Percentiles rank a stretch among this genome's conserved stretches.
phyloP scores from a whole-genome alignment of 1,140 invertebrate species.

The Conus ventricosus region DNA sequence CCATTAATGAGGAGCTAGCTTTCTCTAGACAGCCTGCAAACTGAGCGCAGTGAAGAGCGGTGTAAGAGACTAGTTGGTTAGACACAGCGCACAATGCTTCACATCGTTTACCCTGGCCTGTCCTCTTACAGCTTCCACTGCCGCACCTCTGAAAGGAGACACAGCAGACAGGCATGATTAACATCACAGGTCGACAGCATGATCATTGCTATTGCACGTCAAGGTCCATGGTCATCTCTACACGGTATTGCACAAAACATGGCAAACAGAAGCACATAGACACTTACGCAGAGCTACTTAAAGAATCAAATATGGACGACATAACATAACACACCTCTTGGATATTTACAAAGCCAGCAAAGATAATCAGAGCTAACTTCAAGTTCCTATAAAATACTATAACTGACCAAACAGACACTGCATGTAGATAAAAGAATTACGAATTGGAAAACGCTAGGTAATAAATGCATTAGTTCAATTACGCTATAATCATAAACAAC shows the following conservation, averaged over 20 bases:
- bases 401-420: too few relatives aligned
- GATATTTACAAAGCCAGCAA: background rate
- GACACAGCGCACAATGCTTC: background rate
- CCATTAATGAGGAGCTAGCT: background rate
- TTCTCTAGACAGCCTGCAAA: background rate
- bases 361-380: background rate
- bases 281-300: too few relatives aligned
- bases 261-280: background rate
- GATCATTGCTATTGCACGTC: background rate
- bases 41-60: background rate
- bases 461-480: background rate
- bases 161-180: background rate
- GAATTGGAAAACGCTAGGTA: too few relatives aligned
- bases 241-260: background rate
- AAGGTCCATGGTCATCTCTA: background rate
- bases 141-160: constrained; percentile 1
- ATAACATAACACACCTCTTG: background rate
- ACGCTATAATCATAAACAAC: background rate
- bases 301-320: background rate
- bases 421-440: too few relatives aligned
- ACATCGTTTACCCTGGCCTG: background rate
- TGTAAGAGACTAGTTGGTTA: background rate
- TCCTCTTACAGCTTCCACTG: background rate
- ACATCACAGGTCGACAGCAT: background rate
- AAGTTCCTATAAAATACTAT: too few relatives aligned